Evolutionary conservation across 2,797 vertebrate species (phyloP).

Genomic region (Synaphobranchus kaupii): DNA sequence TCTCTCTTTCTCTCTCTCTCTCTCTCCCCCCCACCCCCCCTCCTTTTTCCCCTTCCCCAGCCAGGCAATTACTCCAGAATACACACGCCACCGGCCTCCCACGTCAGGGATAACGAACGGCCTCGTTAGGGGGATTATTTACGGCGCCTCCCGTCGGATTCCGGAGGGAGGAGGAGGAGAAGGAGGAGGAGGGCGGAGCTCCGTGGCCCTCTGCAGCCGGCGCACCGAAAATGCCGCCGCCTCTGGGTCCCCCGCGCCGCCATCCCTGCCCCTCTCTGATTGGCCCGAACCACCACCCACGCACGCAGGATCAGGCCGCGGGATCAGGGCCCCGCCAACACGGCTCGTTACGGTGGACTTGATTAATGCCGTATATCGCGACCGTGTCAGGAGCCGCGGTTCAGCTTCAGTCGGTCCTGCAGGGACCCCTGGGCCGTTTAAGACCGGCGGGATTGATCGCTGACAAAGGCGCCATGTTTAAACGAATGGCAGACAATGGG

Average conservation of each 20-base stretch:
- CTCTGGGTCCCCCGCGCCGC: constrained; percentile 34
- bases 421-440: not conserved
- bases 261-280: not conserved
- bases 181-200: not conserved
- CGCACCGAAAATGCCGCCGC: constrained; percentile 36
- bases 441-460: not conserved
- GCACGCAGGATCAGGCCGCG: not conserved
- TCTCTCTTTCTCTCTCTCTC: not conserved
- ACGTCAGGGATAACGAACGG: constrained; percentile 44
- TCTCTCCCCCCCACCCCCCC: not conserved
- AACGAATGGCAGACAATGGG: not conserved
- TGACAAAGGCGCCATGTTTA: not conserved
- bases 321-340: not conserved
- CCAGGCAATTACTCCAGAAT: constrained; percentile 23
- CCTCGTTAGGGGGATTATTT: constrained; percentile 56
- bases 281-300: not conserved
- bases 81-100: constrained; percentile 31
- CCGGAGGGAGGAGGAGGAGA: not conserved
- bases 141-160: constrained; percentile 41
- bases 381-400: not conserved
- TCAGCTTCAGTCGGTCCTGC: not conserved
- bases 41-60: not conserved
- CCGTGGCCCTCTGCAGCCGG: constrained; percentile 44
- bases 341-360: not conserved
- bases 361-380: not conserved